phyloP scores from a whole-genome alignment of 2,888 invertebrate species.

The Druceiella hillmani region DNA sequence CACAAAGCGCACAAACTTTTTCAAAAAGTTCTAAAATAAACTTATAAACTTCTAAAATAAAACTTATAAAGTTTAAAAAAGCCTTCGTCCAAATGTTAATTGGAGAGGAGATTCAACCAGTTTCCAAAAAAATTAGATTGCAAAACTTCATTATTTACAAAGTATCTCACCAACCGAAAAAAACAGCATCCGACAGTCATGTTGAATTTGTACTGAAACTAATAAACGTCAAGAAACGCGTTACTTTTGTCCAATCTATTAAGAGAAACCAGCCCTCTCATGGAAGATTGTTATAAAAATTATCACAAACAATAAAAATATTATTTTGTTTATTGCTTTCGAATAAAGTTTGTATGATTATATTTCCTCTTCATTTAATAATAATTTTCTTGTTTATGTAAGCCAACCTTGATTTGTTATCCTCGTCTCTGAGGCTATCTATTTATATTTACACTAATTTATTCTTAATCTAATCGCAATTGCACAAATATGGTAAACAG shows the following conservation, averaged over 20 bases:
- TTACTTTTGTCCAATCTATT: slow-evolving; percentile 21
- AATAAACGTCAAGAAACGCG: slow-evolving; percentile 22
- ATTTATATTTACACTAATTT: no score
- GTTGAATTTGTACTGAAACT: background rate
- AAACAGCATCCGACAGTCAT: no score
- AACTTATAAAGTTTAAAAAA: slow-evolving; percentile 24
- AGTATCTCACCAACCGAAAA: no score
- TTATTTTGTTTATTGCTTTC: background rate
- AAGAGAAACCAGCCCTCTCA: no score
- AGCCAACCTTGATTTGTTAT: background rate
- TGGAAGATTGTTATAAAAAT: slow-evolving; percentile 25
- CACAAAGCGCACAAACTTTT: slow-evolving; percentile 24
- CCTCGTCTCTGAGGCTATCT: background rate
- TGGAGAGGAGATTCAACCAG: slow-evolving; percentile 13
- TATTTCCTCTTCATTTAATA: background rate
- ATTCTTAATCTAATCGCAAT: no score
- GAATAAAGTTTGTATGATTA: background rate
- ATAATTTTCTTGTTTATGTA: background rate
- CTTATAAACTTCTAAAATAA: slow-evolving; percentile 22
- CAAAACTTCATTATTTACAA: background rate
- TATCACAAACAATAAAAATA: slow-evolving; percentile 22
- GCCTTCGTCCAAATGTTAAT: slow-evolving; percentile 20
- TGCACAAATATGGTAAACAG: no score
- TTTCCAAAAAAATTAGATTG: background rate
- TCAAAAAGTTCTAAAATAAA: no score